phyloP scores from a whole-genome alignment of 1,140 invertebrate genomes.

The Fopius arisanus region DNA sequence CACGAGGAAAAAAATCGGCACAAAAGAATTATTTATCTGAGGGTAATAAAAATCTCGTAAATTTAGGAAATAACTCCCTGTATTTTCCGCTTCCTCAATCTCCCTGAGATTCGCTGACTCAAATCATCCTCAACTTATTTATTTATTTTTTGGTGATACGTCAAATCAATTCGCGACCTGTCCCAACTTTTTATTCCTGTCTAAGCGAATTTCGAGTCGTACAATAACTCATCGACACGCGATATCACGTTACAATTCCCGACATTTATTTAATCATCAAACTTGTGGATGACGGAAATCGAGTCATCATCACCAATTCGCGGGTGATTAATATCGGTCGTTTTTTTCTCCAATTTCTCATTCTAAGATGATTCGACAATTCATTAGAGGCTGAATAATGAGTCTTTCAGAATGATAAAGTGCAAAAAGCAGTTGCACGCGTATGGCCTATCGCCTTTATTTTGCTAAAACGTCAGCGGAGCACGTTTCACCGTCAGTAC shows the following conservation, averaged over 20 bases:
- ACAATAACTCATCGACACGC: not conserved
- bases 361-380: not conserved
- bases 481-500: slow-evolving; percentile 41
- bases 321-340: not conserved
- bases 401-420: not conserved
- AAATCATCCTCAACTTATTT: not conserved
- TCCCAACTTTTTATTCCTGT: not conserved
- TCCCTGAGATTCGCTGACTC: not conserved
- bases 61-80: not conserved
- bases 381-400: not conserved
- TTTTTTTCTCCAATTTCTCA: not conserved
- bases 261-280: not conserved
- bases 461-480: not conserved
- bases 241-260: not conserved
- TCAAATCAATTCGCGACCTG: not conserved
- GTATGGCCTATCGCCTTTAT: not conserved
- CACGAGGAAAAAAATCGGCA: too few relatives aligned
- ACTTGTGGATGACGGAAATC: not conserved
- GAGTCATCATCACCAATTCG: not conserved
- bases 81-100: not conserved
- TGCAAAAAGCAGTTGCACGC: not conserved
- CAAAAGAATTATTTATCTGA: too few relatives aligned
- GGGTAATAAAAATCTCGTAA: not conserved
- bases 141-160: not conserved
- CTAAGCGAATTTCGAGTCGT: slow-evolving; percentile 2